Evolutionary conservation across 1,140 invertebrate species (phyloP), one percentile per base, ranked within the genome.

Genomic region (Vollenhovia emeryi): DNA sequence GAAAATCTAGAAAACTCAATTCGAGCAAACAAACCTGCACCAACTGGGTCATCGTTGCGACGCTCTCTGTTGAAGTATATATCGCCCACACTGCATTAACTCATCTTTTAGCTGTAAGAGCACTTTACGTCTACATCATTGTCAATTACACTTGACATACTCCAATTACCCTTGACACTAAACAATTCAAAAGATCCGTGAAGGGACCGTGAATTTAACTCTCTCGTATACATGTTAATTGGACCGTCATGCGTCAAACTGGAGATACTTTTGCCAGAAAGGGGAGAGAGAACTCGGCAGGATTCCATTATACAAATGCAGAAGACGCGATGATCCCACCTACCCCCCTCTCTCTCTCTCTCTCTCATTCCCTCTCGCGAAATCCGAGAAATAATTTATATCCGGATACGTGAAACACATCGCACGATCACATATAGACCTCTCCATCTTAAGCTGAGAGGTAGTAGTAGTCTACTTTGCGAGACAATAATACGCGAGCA

Each of bases 401-500:
- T 73, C 52, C 60, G 64, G 71, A 88, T 62, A 80, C 50, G n/a
- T 62, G 69, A 40, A 76, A 85, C 86, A 85, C 74, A 59, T 30
- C 80, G 62, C 52, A 52, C 43, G 15, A 59, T 85, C 82, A 30
- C 82, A 66, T 66, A 74, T 52, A 68, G 64, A 59, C 30, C 21
- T 48, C 33, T 64, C 30, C 48, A 27, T n/a, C 57, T 55, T 59
- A 33, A 69, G 52, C 50, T 11, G 40, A 55, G 66, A 71, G 40
- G 27, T 66, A 24, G 62, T 66, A 18, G 59, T 40, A 68, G 21
- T 68, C 71, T 73, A 80, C 84, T 84, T 80, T 57, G 40, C 82
- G 84, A 91, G 90, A 92, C 91, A 93, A 93, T 92, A 92, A 92
- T 82, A 80, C 86, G 64, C 59, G 86, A 21, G 74, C 33, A 66